Conservation (phyloP, 2,797 vertebrate species). For the Perdix hodgsoniae region DNA sequence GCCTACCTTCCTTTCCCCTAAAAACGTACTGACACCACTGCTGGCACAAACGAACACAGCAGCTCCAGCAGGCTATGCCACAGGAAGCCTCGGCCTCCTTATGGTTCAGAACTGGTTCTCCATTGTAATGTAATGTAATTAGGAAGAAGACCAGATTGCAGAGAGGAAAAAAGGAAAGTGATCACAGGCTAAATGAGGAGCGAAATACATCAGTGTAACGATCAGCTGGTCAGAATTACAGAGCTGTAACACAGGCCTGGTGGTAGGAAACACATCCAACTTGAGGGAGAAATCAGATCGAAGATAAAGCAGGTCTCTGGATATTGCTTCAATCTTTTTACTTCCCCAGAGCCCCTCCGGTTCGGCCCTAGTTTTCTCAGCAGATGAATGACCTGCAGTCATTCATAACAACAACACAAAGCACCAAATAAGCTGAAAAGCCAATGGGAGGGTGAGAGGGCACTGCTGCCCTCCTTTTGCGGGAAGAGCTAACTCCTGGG, state of each 20-base stretch:
- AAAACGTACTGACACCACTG: fast-evolving
- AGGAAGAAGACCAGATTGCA: slow-evolving; percentile 6
- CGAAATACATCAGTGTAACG: not conserved
- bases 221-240: not conserved
- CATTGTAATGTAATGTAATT: not conserved
- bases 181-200: not conserved
- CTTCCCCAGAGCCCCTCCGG: not conserved
- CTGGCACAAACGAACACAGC: fast-evolving
- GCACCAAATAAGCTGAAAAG: not conserved
- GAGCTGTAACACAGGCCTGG: not conserved
- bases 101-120: not conserved
- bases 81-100: not conserved
- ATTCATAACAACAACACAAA: not conserved
- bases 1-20: not conserved
- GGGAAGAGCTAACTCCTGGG: not conserved
- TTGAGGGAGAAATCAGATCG: not conserved
- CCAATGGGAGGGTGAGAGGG: not conserved
- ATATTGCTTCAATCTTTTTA: not conserved
- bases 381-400: fast-evolving
- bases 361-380: not conserved
- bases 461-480: not conserved
- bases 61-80: not conserved
- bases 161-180: not conserved
- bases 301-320: not conserved
- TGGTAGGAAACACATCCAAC: not conserved